Base-by-base conservation (phyloP, 2,888 invertebrate species). In the Elmis aenea region DNA sequence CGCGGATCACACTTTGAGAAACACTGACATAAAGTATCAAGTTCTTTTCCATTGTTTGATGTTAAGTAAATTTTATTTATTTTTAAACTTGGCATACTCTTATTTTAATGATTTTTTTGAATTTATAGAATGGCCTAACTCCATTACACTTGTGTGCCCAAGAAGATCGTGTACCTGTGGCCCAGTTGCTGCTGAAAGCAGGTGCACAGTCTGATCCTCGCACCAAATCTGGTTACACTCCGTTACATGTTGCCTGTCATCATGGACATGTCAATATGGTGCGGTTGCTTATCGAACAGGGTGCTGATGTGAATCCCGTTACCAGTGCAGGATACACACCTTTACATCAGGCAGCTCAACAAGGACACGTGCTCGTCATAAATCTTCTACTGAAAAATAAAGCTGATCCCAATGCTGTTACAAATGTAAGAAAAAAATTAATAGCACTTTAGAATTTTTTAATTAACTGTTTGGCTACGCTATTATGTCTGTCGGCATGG, bases 321-420 rank as follows among this genome's bases (percentile, higher is more conserved):
- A 88, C 88, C 1, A 75, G 77, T 5, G 79, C 84, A 37, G 89
- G 89, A 26, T 94, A 94, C 67, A 96, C 97, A 0, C 92, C 97
- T 0, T 74, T 99, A 8, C 97, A 99, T 72, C 96, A 97, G 65
- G 97, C 97, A 1, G 94, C 97, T 0, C 97, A 97, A 62, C 97
- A 99, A 68, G 96, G 96, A 0, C 97, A 99, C 68, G 91, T 94
- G 1, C 79, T 93, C 55, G 90, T 97, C 48, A 92, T 96, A 32
- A 90, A 87, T 58, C 74, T 95, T 31, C 75, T 99, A 22, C 73
- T 99, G 50, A 93, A 95, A 61, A 83, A 89, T 70, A 88, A 83
- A 61, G 96, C 96, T 1, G 87, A 92, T 62, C 97, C 99, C 2
- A 92, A 97, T 68, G 91, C 91, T 11, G 72, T 92, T 33, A 96